Base-by-base conservation (phyloP, 2,888 invertebrate genomes). In the Drosophila anomelani region DNA sequence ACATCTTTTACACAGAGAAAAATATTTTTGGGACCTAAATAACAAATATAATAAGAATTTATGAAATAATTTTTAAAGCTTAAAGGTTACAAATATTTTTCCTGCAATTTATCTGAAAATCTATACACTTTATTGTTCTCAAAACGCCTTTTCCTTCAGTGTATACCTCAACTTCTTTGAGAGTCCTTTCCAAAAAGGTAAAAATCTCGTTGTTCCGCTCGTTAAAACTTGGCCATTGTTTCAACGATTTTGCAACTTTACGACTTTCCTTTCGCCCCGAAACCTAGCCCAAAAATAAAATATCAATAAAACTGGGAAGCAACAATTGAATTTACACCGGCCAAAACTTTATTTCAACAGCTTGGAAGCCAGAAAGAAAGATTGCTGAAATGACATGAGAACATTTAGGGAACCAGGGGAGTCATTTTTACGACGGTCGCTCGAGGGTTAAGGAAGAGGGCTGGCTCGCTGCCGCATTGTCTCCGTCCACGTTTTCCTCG, bases 141-240 rank as follows among this genome's bases (percentile, higher is more conserved):
- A 1, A 5, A 1, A 0, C 1, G 0, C 15, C 9, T 4, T 20
- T 51, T 51, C 1, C 34, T 5, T 13, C 51, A 20, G 51, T 51
- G 51, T 32, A 34, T 2, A 34, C 32, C 34, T 15, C 53, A 10
- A 26, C 39, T 49, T 49, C 51, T 39, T 51, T 29, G 32, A 47
- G 36, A 34, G 58, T 55, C 55, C 56, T 56, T 62, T 41, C 5
- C 23, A 26, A 46, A 71, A 71, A 58, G 71, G 67, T 69, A 43
- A 15, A 41, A 68, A 41, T 44, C 57, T 36, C 29, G 43, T 15
- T 34, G 51, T 72, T 73, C 61, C 73, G 81, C 66, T 87, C 87
- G 88, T 87, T 88, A 87, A 85, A 87, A 89, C 90, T 87, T 87
- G 85, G 86, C 41, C 78, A 85, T 87, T 89, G 79, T 84, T 86